These are phyloP conservation scores for Ammospiza caudacuta DNA, from an alignment of 2,113 vertebrate genomes.

Conservation along the genomic window DNA sequence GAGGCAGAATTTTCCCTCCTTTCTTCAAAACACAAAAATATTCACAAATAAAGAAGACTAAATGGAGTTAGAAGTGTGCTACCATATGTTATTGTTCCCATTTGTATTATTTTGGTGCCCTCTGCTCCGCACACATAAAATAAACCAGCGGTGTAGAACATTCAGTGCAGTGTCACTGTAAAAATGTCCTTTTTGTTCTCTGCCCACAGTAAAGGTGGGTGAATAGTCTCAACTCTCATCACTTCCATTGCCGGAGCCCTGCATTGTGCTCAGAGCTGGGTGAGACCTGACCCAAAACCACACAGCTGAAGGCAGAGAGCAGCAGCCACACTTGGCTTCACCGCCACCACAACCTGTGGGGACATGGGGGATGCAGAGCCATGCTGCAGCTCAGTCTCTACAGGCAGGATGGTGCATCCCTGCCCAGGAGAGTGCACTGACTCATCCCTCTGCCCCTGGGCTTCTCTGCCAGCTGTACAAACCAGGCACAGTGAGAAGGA, in stretches of 20 bases:
- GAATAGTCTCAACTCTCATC: not conserved
- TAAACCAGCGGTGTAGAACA: not conserved
- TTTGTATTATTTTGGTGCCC: not conserved
- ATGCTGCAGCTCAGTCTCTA: not conserved
- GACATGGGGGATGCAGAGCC: accelerated
- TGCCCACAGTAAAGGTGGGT: not conserved
- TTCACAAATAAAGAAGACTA: not conserved
- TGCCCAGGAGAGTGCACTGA: not conserved
- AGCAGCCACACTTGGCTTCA: not conserved
- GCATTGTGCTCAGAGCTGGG: not conserved
- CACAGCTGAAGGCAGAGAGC: not conserved
- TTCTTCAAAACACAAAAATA: not conserved
- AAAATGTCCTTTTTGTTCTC: slow-evolving; percentile 5
- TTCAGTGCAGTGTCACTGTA: not conserved
- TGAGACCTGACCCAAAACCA: not conserved
- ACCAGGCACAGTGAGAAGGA: not conserved
- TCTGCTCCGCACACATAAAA: not conserved
- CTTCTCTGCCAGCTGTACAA: not conserved
- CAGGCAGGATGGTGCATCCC: accelerated
- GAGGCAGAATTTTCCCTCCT: not conserved
- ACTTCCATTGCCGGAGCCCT: not conserved
- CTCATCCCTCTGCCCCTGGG: not conserved
- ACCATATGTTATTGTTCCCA: not conserved
- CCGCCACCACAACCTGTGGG: not conserved
- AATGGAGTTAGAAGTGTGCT: not conserved